Percentiles rank a stretch among this genome's conserved stretches.
These are phyloP conservation scores for Caprella mutica DNA, from an alignment of 2,888 invertebrate species.

Conservation along the genomic window DNA sequence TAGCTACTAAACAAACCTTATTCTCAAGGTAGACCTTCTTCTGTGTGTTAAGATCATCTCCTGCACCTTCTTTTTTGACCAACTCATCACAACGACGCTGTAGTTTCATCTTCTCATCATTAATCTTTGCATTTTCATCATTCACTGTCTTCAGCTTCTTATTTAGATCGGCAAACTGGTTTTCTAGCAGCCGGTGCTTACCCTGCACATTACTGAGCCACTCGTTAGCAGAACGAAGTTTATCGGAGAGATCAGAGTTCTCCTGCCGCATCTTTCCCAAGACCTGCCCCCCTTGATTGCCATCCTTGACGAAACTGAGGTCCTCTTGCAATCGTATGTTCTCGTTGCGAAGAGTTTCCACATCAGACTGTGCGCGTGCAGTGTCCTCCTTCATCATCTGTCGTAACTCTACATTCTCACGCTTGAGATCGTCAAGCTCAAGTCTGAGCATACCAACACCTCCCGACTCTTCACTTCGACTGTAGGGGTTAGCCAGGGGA, in stretches of 20 bases:
- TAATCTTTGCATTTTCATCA: not conserved
- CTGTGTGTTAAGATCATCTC: not conserved
- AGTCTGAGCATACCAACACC: not conserved
- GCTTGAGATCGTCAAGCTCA: not conserved
- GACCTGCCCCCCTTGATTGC: not conserved
- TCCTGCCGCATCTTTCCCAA: conserved; percentile 3
- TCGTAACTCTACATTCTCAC: conserved; percentile 1
- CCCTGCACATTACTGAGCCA: not conserved
- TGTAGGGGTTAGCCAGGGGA: not conserved
- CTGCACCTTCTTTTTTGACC: not conserved
- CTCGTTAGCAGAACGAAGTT: not conserved
- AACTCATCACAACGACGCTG: conserved; percentile 2
- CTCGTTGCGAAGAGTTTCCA: not conserved
- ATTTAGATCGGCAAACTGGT: not conserved
- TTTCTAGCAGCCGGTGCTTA: not conserved
- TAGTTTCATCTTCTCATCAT: conserved; percentile 6
- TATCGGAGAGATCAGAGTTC: not conserved
- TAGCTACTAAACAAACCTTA: not conserved
- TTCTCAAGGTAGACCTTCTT: conserved; percentile 5
- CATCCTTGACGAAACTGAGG: not conserved
- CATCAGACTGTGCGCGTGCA: not conserved
- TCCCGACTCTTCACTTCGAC: not conserved
- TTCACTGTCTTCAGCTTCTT: conserved; percentile 1
- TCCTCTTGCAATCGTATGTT: conserved; percentile 1
- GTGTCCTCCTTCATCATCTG: conserved; percentile 4